These are phyloP conservation scores for Eupithecia subumbrata DNA, from an alignment of 2,888 invertebrate species.

Conservation along the genomic window DNA sequence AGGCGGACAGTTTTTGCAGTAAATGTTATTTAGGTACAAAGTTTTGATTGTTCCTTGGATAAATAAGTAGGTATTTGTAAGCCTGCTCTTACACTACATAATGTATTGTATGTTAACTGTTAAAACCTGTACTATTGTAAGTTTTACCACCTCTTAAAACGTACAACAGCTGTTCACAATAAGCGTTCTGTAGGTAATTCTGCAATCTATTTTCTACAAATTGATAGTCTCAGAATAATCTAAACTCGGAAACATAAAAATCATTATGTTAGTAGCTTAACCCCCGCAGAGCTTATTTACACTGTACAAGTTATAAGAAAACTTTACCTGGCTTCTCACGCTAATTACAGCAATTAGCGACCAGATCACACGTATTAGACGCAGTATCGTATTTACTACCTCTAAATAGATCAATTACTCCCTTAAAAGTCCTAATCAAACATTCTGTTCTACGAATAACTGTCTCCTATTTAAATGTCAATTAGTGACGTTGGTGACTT, in stretches of 20 bases:
- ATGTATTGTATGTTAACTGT: too few relatives aligned
- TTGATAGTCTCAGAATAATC: background rate
- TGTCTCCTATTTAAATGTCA: constrained; percentile 69
- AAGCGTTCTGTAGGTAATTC: too few relatives aligned
- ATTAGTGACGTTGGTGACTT: constrained; percentile 68
- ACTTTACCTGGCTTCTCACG: background rate
- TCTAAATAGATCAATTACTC: constrained; percentile 10
- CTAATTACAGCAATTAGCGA: constrained; percentile 1
- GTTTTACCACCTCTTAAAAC: too few relatives aligned
- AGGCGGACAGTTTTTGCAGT: too few relatives aligned
- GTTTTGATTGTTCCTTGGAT: too few relatives aligned
- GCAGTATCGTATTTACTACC: background rate
- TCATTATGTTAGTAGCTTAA: background rate
- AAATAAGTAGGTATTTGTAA: too few relatives aligned
- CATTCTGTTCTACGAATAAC: constrained; percentile 35
- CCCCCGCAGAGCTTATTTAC: background rate
- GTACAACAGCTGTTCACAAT: too few relatives aligned
- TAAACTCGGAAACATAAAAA: background rate
- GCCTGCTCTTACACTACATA: too few relatives aligned
- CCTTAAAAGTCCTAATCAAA: constrained; percentile 34
- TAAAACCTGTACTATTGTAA: too few relatives aligned
- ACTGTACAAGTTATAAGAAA: constrained; percentile 2
- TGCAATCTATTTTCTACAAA: too few relatives aligned
- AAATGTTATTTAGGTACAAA: too few relatives aligned
- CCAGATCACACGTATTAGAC: background rate